Conservation (phyloP, 2,113 vertebrate genomes). For the Mirza zaza region DNA sequence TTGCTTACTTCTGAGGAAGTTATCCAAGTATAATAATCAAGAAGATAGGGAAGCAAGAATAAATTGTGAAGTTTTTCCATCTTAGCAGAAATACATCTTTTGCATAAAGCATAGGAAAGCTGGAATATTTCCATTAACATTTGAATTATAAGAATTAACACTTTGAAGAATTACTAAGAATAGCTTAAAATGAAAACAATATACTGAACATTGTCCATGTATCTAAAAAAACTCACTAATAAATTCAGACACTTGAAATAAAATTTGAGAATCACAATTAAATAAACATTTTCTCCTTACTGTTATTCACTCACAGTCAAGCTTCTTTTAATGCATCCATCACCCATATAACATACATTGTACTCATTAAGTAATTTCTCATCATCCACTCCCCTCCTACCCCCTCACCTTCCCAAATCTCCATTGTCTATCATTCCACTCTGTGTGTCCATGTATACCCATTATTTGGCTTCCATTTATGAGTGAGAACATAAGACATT, state of each 20-base stretch:
- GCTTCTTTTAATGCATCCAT: not conserved
- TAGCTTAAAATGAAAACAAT: not conserved
- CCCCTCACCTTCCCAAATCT: no score
- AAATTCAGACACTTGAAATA: not conserved
- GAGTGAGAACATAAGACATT: no score
- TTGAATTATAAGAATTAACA: not conserved
- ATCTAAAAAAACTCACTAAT: not conserved
- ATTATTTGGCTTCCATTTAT: no score
- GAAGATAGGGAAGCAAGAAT: constrained; percentile 20
- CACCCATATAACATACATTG: no score
- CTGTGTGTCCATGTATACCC: no score
- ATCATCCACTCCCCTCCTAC: no score
- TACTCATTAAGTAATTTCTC: no score
- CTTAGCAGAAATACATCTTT: not conserved
- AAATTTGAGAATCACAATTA: constrained; percentile 27
- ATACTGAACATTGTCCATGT: not conserved
- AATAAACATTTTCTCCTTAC: not conserved
- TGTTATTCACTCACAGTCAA: not conserved
- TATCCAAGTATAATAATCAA: constrained; percentile 40
- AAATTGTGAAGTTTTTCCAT: not conserved
- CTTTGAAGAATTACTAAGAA: constrained; percentile 1
- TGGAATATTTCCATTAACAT: not conserved
- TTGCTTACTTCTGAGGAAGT: constrained; percentile 34
- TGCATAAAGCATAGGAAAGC: not conserved
- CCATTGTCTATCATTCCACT: no score